Evolutionary conservation across 2,113 vertebrate species (phyloP).

Genomic region (Formicarius rufipectus): DNA sequence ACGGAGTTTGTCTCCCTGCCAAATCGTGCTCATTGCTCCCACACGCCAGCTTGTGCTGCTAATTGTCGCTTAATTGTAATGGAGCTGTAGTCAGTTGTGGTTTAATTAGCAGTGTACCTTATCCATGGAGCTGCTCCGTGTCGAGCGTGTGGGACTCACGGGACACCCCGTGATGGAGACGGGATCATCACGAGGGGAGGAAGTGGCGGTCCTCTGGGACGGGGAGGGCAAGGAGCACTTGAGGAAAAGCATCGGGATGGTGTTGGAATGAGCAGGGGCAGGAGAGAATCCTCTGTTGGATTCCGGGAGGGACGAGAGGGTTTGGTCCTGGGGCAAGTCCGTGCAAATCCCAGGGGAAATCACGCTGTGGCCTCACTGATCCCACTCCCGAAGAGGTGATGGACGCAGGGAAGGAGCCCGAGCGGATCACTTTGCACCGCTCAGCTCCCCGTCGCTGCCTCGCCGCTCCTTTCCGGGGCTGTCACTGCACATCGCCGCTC

Average conservation of each 20-base stretch:
- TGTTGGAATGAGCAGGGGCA: not conserved
- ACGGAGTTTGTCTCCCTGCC: not conserved
- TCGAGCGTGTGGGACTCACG: rapidly evolving
- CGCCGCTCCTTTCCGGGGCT: too few species aligned
- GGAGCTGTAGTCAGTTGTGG: conserved; percentile 43
- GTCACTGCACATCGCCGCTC: too few species aligned
- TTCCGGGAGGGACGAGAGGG: rapidly evolving
- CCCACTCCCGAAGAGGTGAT: rapidly evolving
- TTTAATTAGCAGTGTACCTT: conserved; percentile 66
- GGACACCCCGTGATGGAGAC: not conserved
- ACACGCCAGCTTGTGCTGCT: conserved; percentile 55
- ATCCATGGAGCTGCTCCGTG: not conserved
- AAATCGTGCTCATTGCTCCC: conserved; percentile 39
- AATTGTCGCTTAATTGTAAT: conserved; percentile 75
- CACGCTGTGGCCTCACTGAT: rapidly evolving
- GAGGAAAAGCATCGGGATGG: rapidly evolving
- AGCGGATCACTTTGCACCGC: rapidly evolving
- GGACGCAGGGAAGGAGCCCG: not conserved
- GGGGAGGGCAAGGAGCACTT: rapidly evolving
- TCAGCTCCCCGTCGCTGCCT: rapidly evolving
- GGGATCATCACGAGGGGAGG: rapidly evolving
- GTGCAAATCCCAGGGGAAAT: not conserved
- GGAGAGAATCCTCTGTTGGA: rapidly evolving
- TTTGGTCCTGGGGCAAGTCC: not conserved
- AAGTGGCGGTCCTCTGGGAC: rapidly evolving